These are phyloP conservation scores for Mionectes macconnelli DNA, from an alignment of 2,113 vertebrate species.

Conservation along the genomic window DNA sequence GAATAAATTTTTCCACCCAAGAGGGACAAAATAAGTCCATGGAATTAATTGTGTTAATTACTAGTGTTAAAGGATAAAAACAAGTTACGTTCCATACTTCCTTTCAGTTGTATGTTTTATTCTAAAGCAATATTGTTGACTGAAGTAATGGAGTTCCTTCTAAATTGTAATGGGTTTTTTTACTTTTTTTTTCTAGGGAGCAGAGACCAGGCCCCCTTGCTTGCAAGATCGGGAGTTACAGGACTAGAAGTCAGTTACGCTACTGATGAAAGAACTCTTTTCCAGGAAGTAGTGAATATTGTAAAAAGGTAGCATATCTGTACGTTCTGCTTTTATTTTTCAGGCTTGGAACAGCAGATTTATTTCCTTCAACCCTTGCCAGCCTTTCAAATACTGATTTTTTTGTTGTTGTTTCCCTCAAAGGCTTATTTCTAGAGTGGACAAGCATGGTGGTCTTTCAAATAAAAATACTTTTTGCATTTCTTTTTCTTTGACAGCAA, in stretches of 20 bases:
- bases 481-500: constrained; percentile 55
- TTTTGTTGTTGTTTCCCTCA: constrained; percentile 16
- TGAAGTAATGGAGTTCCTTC: constrained; percentile 16
- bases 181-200: constrained; percentile 74
- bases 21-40: not conserved
- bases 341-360: constrained; percentile 54
- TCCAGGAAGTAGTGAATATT: constrained; percentile 86
- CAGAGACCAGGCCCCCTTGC: constrained; percentile 84
- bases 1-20: not conserved
- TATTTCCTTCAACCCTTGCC: constrained; percentile 53
- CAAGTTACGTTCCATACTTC: not conserved
- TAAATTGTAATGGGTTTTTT: constrained; percentile 46
- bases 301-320: constrained; percentile 86
- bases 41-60: not conserved
- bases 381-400: constrained; percentile 18
- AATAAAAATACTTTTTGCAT: constrained; percentile 50
- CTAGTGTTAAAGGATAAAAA: not conserved
- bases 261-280: constrained; percentile 89
- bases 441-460: constrained; percentile 43
- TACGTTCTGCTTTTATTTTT: constrained; percentile 68
- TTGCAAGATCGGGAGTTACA: constrained; percentile 91
- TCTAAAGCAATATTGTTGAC: constrained; percentile 3
- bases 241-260: constrained; percentile 90
- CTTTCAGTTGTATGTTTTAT: constrained; percentile 5
- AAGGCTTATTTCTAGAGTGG: constrained; percentile 61